A percentile compares a stretch with the other conserved stretches of the same genome.
phyloP scores from a whole-genome alignment of 2,888 invertebrate genomes.

The Dendrolimus houi region DNA sequence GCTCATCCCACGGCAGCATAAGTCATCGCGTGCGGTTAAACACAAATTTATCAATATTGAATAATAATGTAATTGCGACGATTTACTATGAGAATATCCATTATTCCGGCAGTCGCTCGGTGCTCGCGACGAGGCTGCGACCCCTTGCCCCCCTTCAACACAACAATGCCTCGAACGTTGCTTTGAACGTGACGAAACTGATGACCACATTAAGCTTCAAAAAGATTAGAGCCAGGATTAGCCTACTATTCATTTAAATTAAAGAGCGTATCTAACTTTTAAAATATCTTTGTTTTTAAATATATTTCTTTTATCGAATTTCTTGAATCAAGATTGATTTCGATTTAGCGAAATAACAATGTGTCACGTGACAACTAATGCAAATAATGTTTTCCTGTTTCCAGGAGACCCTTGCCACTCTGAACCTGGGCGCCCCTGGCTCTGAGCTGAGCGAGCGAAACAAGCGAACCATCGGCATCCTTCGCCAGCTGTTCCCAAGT shows the following conservation, averaged over 20 bases:
- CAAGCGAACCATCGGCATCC: conserved; percentile 86
- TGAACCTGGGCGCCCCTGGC: conserved; percentile 81
- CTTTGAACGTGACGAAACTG: no score
- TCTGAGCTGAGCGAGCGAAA: conserved; percentile 81
- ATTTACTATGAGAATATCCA: neutral
- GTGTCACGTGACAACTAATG: no score
- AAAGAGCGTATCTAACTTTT: no score
- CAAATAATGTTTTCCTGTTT: conserved; percentile 2
- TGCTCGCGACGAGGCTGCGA: conserved; percentile 1
- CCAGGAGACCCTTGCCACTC: conserved; percentile 81
- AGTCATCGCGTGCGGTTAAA: neutral
- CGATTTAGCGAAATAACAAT: no score
- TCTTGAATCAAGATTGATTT: no score
- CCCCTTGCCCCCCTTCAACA: neutral
- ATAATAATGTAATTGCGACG: neutral
- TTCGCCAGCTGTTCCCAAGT: conserved; percentile 84
- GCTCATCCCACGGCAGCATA: neutral
- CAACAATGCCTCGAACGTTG: no score
- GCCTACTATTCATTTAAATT: no score
- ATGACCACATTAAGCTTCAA: no score
- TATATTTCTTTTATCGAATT: no score
- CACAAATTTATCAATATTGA: neutral
- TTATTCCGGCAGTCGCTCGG: neutral
- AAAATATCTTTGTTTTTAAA: no score
- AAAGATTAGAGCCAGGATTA: no score